Conservation (phyloP, 2,113 vertebrate genomes). For the Machaerirhynchus nigripectus region DNA sequence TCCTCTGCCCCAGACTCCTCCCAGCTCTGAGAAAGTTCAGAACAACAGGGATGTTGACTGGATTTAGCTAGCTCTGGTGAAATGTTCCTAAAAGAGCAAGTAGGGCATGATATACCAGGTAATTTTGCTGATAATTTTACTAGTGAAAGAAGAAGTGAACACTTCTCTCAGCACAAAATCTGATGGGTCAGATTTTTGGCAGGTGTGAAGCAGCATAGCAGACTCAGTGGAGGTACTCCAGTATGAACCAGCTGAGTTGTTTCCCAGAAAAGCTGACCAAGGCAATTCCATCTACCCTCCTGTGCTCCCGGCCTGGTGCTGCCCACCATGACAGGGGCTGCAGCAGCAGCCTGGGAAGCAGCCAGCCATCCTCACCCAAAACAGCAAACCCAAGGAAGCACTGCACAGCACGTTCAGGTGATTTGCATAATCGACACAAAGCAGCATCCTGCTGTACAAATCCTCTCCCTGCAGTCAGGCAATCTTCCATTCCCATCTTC, state of each 20-base stretch:
- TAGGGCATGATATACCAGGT: neutral
- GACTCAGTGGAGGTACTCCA: neutral
- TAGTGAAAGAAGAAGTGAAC: neutral
- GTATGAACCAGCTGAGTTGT: neutral
- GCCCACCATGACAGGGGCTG: fast-evolving
- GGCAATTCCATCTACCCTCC: neutral
- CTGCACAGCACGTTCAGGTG: neutral
- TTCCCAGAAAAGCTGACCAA: neutral
- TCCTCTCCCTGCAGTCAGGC: neutral
- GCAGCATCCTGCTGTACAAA: neutral
- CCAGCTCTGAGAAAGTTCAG: neutral
- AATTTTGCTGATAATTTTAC: neutral
- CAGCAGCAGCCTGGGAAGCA: neutral
- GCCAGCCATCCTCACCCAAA: neutral
- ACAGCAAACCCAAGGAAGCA: neutral
- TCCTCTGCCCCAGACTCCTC: neutral
- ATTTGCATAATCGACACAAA: neutral
- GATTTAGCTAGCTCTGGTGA: neutral
- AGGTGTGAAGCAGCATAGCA: neutral
- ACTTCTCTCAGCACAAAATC: neutral
- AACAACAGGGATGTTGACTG: neutral
- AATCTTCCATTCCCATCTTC: neutral
- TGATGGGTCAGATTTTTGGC: neutral
- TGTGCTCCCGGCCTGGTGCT: neutral
- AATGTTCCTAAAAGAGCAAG: neutral